Percentiles rank a stretch among this genome's conserved stretches.
These are phyloP conservation scores for Dicrurus megarhynchus DNA, from an alignment of 2,113 vertebrate genomes.

Conservation along the genomic window DNA sequence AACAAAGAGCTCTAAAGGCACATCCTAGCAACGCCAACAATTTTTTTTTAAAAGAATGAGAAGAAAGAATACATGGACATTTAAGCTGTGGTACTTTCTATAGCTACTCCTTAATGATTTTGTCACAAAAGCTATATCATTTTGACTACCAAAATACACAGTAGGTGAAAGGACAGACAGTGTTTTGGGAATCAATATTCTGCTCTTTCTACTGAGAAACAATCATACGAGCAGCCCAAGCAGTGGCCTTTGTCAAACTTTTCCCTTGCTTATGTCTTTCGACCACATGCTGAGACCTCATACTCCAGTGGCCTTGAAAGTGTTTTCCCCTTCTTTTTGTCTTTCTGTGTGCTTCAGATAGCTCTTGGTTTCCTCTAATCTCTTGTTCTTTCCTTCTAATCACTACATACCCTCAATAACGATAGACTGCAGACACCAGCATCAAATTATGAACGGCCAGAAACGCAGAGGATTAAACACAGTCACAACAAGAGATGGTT, in stretches of 20 bases:
- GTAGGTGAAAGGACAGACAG: slow-evolving; percentile 6
- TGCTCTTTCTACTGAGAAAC: slow-evolving; percentile 6
- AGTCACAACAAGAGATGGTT: background rate
- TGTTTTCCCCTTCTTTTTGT: background rate
- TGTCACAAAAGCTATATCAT: background rate
- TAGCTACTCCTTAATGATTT: background rate
- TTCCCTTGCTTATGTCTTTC: background rate
- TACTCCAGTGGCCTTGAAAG: slow-evolving; percentile 38
- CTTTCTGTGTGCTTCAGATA: background rate
- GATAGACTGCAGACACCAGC: slow-evolving; percentile 9
- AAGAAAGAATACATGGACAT: slow-evolving; percentile 13
- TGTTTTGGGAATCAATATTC: slow-evolving; percentile 6
- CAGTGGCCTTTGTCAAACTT: slow-evolving; percentile 5
- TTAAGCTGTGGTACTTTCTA: slow-evolving; percentile 3
- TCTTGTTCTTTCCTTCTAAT: slow-evolving; percentile 25
- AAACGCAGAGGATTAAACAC: accelerated
- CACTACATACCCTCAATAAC: background rate
- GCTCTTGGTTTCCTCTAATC: slow-evolving; percentile 31
- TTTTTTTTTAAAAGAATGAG: background rate
- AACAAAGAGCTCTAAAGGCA: slow-evolving; percentile 71
- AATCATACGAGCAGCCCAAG: background rate
- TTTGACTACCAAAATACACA: background rate
- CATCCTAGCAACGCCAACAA: slow-evolving; percentile 26
- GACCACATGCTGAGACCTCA: slow-evolving; percentile 19
- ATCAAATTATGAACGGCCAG: background rate